Base-by-base conservation (phyloP, 2,113 vertebrate species). In the Labeo rohita region DNA sequence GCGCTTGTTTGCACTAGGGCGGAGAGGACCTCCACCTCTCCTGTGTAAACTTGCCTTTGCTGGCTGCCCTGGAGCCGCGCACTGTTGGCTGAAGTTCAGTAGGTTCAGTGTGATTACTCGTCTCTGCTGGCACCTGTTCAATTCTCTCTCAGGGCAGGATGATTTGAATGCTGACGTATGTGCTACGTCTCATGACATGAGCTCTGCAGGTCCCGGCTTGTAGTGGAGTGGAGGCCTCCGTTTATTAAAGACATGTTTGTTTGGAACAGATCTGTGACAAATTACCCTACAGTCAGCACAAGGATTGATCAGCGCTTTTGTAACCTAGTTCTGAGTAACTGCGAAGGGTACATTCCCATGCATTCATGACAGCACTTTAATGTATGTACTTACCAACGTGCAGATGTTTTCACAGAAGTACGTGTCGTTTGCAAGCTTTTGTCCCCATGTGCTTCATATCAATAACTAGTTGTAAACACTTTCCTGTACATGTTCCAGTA, bases 1-100 rank as follows among this genome's bases (percentile, higher is more conserved):
- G 16, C 0, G 0, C 9, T 8, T 89, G 78, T 87, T 83, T 87
- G 78, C 43, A 12, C n/a, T 11, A 79, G 83, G 21, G 70, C 10
- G 61, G 43, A 47, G 28, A 85, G 61, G 50, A 34, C 68, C 76
- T 76, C 83, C 83, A 83, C 49, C 79, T 83, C 56, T 83, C 80
- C 84, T 89, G 86, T 89, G 86, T 87, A 85, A 89, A 89, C 86
- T 85, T 83, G 88, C 49, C 79, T 83, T 18, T 8, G 15, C 50
- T 87, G 78, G 83, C 79, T 80, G 65, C 21, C 65, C 10, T 82
- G 45, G 54, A 87, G 43, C 66, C 8, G 56, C 7, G 8, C 7
- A 8, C 56, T 80, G 5, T 34, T 63, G 78, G 61, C 56, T n/a
- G 23, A 65, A 68, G 85, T 87, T 89, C 79, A 79, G 4, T 34